Base-by-base conservation (phyloP, 1,140 invertebrate genomes). In the Sarcophaga bullata region DNA sequence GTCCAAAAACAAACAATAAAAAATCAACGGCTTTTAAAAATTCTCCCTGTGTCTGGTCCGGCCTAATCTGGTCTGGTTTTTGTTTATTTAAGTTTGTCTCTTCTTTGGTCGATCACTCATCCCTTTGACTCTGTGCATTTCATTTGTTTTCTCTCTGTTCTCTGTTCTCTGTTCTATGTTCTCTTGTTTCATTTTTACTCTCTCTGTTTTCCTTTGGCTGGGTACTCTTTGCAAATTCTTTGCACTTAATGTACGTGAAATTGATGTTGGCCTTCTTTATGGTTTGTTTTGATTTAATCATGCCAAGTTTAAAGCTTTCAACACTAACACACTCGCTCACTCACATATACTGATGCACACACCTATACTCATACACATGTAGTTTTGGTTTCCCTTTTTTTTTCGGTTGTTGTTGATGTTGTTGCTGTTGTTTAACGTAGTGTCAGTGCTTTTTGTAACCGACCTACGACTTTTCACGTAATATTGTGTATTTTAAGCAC, bases 401-500 rank as follows among this genome's bases (percentile, higher is more conserved):
- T 0, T 17, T n/a, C 47, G 52, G 75, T 50, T 48, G n/a, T 49
- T 78, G 75, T 78, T 25, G 19, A 9, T 25, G 48, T 19, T 25
- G 3, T 17, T 72, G 62, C 17, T 10, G 48, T 47, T 47, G 13
- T n/a, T 76, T 47, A n/a, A 73, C 46, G 25, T 15, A 13, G 11
- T 73, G 8, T 37, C n/a, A n/a, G 73, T 47, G 47, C 73, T 76
- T 76, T 76, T 76, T 78, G 75, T 78, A 78, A 78, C 75, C 75
- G 75, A 78, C 75, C 75, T 78, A 78, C 48, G 75, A 78, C 49
- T 49, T 78, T 49, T 50, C 75, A 78, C 75, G 75, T 78, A 78
- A 50, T 78, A 78, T 78, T 78, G 75, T 78, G 75, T 78, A 78
- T 78, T 78, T 78, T 50, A 78, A 78, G 47, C 75, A 78, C 75